Conservation (phyloP, 1,140 invertebrate species). For the Drosophila rhopaloa region DNA sequence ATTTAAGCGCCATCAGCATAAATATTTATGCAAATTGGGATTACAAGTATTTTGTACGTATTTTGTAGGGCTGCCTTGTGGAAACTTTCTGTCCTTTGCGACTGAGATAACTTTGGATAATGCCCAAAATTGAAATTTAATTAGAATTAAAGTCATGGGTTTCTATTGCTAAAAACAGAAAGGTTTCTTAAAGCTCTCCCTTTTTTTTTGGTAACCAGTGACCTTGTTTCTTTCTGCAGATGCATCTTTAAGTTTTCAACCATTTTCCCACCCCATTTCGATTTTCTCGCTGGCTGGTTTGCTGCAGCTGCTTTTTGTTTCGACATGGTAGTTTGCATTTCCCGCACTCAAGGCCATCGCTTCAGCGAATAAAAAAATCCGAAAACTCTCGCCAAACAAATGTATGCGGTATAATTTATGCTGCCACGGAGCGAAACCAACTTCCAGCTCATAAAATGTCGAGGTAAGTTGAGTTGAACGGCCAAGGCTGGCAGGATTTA, state of each 20-base stretch:
- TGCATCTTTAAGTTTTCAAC: slow-evolving; percentile 53
- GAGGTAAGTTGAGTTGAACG: slow-evolving; percentile 50
- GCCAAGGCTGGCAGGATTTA: slow-evolving; percentile 49
- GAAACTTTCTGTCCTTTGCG: slow-evolving; percentile 34
- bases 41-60: slow-evolving; percentile 73
- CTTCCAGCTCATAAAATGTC: slow-evolving; percentile 56
- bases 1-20: slow-evolving; percentile 75
- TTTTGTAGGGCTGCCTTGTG: slow-evolving; percentile 22
- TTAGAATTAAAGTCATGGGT: slow-evolving; percentile 51
- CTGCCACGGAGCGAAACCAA: slow-evolving; percentile 49
- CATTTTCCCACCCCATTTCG: neutral
- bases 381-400: slow-evolving; percentile 31
- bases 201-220: slow-evolving; percentile 1
- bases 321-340: slow-evolving; percentile 50
- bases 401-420: slow-evolving; percentile 61
- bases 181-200: slow-evolving; percentile 18
- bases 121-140: slow-evolving; percentile 67
- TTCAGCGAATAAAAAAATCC: neutral
- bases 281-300: slow-evolving; percentile 19
- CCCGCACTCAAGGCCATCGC: slow-evolving; percentile 36
- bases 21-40: slow-evolving; percentile 83
- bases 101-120: slow-evolving; percentile 4
- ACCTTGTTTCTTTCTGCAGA: slow-evolving; percentile 48
- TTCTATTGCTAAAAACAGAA: slow-evolving; percentile 34
- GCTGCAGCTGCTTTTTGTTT: slow-evolving; percentile 54